Base-by-base conservation (phyloP, 2,113 vertebrate species). In the Pelobates fuscus region DNA sequence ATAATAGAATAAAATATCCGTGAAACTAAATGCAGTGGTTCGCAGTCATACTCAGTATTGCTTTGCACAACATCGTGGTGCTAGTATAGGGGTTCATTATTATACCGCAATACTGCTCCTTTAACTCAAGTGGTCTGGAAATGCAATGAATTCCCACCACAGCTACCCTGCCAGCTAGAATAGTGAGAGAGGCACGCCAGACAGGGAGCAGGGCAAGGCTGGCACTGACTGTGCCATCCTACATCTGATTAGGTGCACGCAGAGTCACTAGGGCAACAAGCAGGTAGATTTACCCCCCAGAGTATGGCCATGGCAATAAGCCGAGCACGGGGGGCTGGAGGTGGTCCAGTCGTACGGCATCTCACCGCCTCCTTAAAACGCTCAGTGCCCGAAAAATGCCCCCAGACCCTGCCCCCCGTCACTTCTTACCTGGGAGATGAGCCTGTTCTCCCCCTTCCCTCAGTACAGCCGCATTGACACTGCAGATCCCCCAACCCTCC, bases 391-490 rank as follows among this genome's bases (percentile, higher is more conserved):
- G n/a, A n/a, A n/a, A n/a, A n/a, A n/a, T n/a, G n/a, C n/a, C n/a
- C 37, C 37, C 37, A 7, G 14, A 41, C 14, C 20, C 64, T 49
- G 17, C 65, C 67, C 66, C 65, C 59, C 55, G 49, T 27, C 65
- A 80, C 20, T 74, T 12, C 89, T 90, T 89, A 93, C 91, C 91
- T 93, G 91, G 85, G 86, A 88, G 73, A 59, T 60, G 86, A 85
- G 86, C 79, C 86, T 86, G 83, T 86, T 87, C 85, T 84, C 84
- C 67, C 65, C 55, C 68, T 46, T 60, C 87, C 80, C 84, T 89
- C 86, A 86, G 85, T 84, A 82, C 87, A 86, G 88, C 85, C 89
- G 92, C 91, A 91, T 88, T 86, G 85, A 84, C 90, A 89, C 91
- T 93, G 92, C 92, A 86, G 91, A 89, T 46, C 67, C 59, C 44